phyloP scores from a whole-genome alignment of 2,888 invertebrate genomes.

The Ethmia dodecea region DNA sequence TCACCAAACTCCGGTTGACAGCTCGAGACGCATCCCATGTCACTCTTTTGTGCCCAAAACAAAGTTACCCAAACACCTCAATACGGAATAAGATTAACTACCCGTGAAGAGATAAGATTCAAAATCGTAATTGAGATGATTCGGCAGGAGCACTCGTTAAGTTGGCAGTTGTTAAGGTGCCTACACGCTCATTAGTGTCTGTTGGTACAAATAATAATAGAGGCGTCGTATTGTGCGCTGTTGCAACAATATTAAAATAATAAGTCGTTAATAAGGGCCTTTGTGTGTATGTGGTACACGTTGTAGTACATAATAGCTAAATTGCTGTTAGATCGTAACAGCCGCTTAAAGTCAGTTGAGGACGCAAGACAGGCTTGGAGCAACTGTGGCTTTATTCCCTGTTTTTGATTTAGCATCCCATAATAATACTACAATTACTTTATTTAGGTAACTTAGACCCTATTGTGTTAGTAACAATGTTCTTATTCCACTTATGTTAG shows the following conservation, averaged over 20 bases:
- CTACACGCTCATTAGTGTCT: constrained; percentile 72
- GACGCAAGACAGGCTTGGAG: no score
- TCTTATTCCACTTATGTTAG: no score
- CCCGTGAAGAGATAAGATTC: constrained; percentile 21
- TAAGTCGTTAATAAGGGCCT: constrained; percentile 62
- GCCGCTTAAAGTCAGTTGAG: no score
- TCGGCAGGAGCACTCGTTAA: constrained; percentile 15
- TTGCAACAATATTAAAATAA: constrained; percentile 73
- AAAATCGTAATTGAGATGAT: constrained; percentile 16
- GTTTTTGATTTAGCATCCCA: no score
- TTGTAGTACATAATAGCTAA: no score
- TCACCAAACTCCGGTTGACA: constrained; percentile 61
- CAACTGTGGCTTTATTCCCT: no score
- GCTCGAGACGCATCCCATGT: constrained; percentile 64
- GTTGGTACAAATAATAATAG: constrained; percentile 48
- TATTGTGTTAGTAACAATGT: no score
- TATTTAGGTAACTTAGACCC: no score
- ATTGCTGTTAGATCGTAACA: no score
- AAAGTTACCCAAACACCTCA: constrained; percentile 21
- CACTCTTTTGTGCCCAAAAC: constrained; percentile 48
- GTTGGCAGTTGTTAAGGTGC: constrained; percentile 46
- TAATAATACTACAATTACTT: no score
- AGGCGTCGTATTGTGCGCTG: constrained; percentile 51
- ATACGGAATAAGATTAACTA: constrained; percentile 9
- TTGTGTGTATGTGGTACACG: no score